Conservation (phyloP, 2,888 invertebrate genomes). For the Nomada fabriciana region DNA sequence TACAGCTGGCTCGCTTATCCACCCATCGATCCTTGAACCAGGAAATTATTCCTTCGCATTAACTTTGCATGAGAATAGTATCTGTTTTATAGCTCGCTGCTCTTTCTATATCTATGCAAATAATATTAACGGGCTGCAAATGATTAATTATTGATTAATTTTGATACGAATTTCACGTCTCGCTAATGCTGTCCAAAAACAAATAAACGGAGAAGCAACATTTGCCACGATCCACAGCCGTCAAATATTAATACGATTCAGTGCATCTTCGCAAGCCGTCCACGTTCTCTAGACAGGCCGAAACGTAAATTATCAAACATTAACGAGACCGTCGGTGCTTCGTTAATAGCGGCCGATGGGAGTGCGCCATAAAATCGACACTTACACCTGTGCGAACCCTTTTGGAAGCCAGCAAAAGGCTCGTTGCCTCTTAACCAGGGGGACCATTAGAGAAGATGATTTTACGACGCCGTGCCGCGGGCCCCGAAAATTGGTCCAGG, state of each 20-base stretch:
- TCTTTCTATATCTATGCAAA: too few relatives aligned
- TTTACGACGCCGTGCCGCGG: slow-evolving; percentile 46
- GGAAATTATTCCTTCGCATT: too few relatives aligned
- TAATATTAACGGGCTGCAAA: too few relatives aligned
- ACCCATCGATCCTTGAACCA: slow-evolving; percentile 2
- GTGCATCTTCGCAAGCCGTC: too few relatives aligned
- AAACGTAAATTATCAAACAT: slow-evolving; percentile 36
- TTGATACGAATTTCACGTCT: not conserved
- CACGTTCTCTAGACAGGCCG: not conserved
- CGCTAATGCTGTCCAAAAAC: not conserved
- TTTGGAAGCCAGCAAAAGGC: not conserved
- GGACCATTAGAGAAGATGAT: slow-evolving; percentile 51
- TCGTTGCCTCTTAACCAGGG: slow-evolving; percentile 10
- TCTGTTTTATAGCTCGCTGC: too few relatives aligned
- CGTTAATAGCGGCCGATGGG: slow-evolving; percentile 27
- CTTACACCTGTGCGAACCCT: slow-evolving; percentile 35
- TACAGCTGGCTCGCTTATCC: not conserved
- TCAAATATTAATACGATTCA: too few relatives aligned
- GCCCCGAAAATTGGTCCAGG: slow-evolving; percentile 2
- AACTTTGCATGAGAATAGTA: too few relatives aligned
- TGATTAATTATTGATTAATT: too few relatives aligned
- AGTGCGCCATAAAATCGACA: slow-evolving; percentile 43
- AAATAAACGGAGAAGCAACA: too few relatives aligned
- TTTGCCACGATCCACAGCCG: too few relatives aligned
- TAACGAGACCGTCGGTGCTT: slow-evolving; percentile 37